Conservation (phyloP, 1,140 invertebrate genomes). For the Globodera rostochiensis region DNA sequence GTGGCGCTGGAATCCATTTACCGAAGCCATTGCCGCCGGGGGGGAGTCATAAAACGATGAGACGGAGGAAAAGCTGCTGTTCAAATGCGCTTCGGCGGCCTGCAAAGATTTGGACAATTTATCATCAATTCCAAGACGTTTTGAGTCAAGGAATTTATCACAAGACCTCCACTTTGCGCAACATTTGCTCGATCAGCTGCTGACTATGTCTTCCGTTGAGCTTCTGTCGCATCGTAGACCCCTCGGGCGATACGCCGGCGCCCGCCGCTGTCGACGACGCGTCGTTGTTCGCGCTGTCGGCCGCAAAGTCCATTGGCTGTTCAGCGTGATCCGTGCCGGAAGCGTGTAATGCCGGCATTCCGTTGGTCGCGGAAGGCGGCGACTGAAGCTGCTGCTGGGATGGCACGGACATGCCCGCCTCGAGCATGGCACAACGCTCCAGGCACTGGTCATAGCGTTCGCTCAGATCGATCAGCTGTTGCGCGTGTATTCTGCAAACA, state of each 20-base stretch:
- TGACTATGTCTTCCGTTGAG: conserved; percentile 9
- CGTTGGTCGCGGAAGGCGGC: too few relatives aligned
- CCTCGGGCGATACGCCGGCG: neutral
- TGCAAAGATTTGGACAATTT: neutral
- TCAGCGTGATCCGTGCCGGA: neutral
- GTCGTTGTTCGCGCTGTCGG: neutral
- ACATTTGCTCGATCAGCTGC: conserved; percentile 24
- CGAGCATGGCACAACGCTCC: conserved; percentile 37
- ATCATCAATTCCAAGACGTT: too few relatives aligned
- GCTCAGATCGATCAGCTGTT: conserved; percentile 31
- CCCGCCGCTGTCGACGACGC: neutral
- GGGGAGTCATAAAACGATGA: neutral
- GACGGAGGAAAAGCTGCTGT: neutral
- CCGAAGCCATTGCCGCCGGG: too few relatives aligned
- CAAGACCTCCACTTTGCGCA: conserved; percentile 24
- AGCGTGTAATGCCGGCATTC: too few relatives aligned
- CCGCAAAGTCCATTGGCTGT: neutral
- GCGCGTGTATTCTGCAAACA: conserved; percentile 36
- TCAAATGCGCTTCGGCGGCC: neutral
- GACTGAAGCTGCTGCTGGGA: neutral
- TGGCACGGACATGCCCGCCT: conserved; percentile 23
- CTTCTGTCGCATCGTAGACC: neutral
- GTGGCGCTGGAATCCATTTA: too few relatives aligned
- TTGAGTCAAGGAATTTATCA: neutral
- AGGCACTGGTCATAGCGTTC: conserved; percentile 39